phyloP scores from a whole-genome alignment of 2,888 invertebrate genomes.

The Oscheius sp. region DNA sequence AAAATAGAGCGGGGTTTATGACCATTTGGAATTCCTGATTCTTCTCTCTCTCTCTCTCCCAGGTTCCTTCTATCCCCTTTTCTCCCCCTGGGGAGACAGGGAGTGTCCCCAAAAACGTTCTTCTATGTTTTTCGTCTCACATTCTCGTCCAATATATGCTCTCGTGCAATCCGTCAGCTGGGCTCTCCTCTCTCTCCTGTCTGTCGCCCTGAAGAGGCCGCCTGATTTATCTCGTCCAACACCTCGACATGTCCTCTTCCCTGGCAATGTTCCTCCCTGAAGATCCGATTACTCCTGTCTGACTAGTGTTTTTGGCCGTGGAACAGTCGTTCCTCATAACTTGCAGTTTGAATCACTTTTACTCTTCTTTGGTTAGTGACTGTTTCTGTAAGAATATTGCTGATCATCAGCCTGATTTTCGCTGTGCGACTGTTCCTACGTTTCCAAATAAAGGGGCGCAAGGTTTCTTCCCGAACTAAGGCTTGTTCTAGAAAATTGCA shows the following conservation, averaged over 20 bases:
- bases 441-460: no score
- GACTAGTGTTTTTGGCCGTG: no score
- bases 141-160: slow-evolving; percentile 22
- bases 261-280: not conserved
- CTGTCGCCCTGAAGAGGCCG: slow-evolving; percentile 22
- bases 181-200: slow-evolving; percentile 23
- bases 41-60: not conserved
- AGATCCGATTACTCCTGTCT: no score
- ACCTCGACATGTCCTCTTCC: slow-evolving; percentile 3
- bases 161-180: slow-evolving; percentile 32
- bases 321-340: no score
- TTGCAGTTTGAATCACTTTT: no score
- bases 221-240: slow-evolving; percentile 25
- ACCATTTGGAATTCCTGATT: not conserved
- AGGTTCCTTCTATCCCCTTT: not conserved
- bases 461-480: no score
- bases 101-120: slow-evolving; percentile 20
- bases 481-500: no score
- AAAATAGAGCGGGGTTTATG: slow-evolving; percentile 5
- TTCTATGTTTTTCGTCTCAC: slow-evolving; percentile 12
- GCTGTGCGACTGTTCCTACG: no score
- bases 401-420: no score
- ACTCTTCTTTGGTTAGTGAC: no score
- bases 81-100: not conserved
- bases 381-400: no score